phyloP scores from a whole-genome alignment of 2,797 vertebrate species.

The Pangasius sanitwongsei region DNA sequence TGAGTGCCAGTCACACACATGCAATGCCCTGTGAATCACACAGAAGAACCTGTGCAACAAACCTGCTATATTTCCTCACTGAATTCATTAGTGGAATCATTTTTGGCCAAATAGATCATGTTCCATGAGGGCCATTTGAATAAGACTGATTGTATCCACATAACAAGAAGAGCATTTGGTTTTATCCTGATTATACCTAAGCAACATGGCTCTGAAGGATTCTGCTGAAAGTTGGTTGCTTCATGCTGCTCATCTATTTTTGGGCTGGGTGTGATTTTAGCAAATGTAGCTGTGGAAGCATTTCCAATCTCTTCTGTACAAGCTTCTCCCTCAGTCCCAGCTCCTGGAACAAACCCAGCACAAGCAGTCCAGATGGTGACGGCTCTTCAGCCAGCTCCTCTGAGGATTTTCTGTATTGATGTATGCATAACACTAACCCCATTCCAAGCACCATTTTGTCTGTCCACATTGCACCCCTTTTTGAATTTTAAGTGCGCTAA shows the following conservation, averaged over 20 bases:
- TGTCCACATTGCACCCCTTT: slow-evolving; percentile 34
- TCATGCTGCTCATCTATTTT: slow-evolving; percentile 19
- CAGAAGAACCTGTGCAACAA: neutral
- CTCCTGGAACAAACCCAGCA: slow-evolving; percentile 27
- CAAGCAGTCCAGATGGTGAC: slow-evolving; percentile 51
- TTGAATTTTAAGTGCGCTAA: slow-evolving; percentile 52
- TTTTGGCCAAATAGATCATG: neutral
- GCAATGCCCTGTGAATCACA: slow-evolving; percentile 5
- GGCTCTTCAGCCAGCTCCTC: slow-evolving; percentile 46
- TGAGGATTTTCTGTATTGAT: slow-evolving; percentile 58
- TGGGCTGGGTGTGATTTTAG: slow-evolving; percentile 28
- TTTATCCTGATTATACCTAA: slow-evolving; percentile 2
- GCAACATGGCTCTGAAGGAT: neutral
- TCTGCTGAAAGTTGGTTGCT: slow-evolving; percentile 1
- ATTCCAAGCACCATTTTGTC: slow-evolving; percentile 49
- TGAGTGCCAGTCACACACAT: slow-evolving; percentile 29
- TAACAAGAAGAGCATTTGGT: neutral
- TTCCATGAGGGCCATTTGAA: neutral
- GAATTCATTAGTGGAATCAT: slow-evolving; percentile 1
- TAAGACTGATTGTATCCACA: neutral
- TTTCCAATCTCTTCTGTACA: slow-evolving; percentile 25
- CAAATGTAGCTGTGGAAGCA: slow-evolving; percentile 30
- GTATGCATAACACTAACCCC: slow-evolving; percentile 49
- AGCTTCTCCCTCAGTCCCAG: slow-evolving; percentile 36
- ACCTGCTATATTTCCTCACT: slow-evolving; percentile 3